phyloP scores from a whole-genome alignment of 2,888 invertebrate genomes.

The Congeria kusceri region DNA sequence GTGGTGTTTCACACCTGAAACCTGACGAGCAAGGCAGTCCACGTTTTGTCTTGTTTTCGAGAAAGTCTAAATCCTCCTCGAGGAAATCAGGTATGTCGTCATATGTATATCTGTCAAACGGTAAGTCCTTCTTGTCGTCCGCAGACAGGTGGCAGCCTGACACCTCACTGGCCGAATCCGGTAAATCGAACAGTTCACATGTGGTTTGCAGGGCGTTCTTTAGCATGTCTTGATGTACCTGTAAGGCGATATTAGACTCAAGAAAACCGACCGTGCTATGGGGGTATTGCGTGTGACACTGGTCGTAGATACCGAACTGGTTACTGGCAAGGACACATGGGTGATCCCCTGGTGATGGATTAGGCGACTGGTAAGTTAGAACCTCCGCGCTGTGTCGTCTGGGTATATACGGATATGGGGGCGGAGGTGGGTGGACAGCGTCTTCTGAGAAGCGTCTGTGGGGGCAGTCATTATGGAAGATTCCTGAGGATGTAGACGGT shows the following conservation, averaged over 20 bases:
- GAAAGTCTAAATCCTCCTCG: background rate
- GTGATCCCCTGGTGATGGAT: background rate
- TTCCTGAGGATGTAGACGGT: constrained; percentile 18
- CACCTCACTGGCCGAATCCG: background rate
- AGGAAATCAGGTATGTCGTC: background rate
- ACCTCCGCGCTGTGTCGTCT: constrained; percentile 9
- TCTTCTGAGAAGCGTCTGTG: constrained; percentile 11
- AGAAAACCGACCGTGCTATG: background rate
- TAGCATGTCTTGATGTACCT: background rate
- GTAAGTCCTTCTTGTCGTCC: background rate
- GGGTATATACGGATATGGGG: background rate
- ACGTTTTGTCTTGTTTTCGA: background rate
- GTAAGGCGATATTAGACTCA: background rate
- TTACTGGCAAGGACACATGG: background rate
- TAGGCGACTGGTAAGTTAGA: background rate
- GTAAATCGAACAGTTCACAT: constrained; percentile 1
- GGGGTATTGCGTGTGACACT: too few relatives aligned
- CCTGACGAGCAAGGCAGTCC: background rate
- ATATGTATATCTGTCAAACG: too few relatives aligned
- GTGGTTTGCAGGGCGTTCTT: background rate
- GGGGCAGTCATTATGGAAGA: background rate
- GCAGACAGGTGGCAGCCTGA: background rate
- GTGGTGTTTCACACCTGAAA: background rate
- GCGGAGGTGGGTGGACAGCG: background rate
- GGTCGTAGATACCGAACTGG: too few relatives aligned